Evolutionary conservation across 2,888 invertebrate species (phyloP), one percentile per base, ranked within the genome.

Genomic region (Nemapogon koenigi): DNA sequence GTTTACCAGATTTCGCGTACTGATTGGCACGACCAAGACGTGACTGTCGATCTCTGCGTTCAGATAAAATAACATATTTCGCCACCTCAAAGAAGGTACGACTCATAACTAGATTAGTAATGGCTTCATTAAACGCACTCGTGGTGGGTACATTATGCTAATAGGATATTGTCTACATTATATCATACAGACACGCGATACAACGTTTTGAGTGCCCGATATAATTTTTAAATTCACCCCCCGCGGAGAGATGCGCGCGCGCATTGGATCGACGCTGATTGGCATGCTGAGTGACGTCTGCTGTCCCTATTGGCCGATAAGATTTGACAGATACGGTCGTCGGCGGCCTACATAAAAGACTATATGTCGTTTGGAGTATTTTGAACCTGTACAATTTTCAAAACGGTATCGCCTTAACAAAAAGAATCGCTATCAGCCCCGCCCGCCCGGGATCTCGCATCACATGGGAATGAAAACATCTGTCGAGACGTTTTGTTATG

Each of bases 251-350:
- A 32, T 47, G 59, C 58, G 63, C 62, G 57, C 57, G 68, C 63
- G 53, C 44, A 49, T 46, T 54, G 25, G 31, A 22, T 22, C 43
- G 52, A 51, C 55, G 61, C 63, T 60, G 72, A 75, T 75, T 69
- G 71, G 71, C 75, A 69, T 66, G 64, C 58, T 70, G 78, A 76
- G 72, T 76, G 76, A 78, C 78, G 75, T 71, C 54, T 59, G 64
- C 75, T 61, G 71, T 73, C 75, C 75, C 65, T 72, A 73, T 72
- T 68, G 73, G 72, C 64, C 66, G 76, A 78, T 76, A 68, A 76
- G 76, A 78, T 76, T 62, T 67, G 67, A 69, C 66, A 60, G 75
- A 73, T 75, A 75, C 72, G 57, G 7, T 22, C 16, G 57, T 49
- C 58, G 55, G 67, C 71, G 71, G 67, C 58, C 53, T 61, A 67